These are phyloP conservation scores for Phalacrocorax brasilianus DNA, from an alignment of 2,113 vertebrate genomes.

Conservation along the genomic window DNA sequence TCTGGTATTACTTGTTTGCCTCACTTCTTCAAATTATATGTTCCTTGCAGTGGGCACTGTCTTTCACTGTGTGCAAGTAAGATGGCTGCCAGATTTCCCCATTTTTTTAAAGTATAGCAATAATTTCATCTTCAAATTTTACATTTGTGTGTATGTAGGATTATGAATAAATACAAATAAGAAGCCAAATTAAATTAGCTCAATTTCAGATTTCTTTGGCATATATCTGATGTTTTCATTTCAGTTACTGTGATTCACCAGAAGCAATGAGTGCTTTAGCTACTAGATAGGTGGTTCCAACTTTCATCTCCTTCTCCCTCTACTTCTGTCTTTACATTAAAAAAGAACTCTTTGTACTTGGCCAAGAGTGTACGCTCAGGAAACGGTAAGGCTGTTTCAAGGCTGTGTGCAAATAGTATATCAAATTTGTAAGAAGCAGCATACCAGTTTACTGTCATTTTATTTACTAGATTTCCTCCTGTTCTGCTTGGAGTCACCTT, in stretches of 20 bases:
- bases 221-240: background rate
- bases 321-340: background rate
- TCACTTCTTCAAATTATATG: background rate
- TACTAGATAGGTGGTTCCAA: background rate
- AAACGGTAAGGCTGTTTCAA: background rate
- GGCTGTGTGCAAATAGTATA: background rate
- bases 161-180: background rate
- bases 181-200: background rate
- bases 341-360: background rate
- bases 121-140: background rate
- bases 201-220: background rate
- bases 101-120: background rate
- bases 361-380: background rate
- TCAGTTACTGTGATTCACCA: background rate
- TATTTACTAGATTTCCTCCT: background rate
- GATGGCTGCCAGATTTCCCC: background rate
- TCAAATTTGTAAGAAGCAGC: background rate
- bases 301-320: background rate
- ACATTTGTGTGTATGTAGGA: background rate
- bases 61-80: background rate
- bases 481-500: slow-evolving; percentile 5
- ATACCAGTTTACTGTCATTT: background rate
- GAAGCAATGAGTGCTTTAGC: background rate
- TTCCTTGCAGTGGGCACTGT: background rate
- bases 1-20: background rate